Conservation (phyloP, 2,797 vertebrate species). For the Pantherophis vulpinus region DNA sequence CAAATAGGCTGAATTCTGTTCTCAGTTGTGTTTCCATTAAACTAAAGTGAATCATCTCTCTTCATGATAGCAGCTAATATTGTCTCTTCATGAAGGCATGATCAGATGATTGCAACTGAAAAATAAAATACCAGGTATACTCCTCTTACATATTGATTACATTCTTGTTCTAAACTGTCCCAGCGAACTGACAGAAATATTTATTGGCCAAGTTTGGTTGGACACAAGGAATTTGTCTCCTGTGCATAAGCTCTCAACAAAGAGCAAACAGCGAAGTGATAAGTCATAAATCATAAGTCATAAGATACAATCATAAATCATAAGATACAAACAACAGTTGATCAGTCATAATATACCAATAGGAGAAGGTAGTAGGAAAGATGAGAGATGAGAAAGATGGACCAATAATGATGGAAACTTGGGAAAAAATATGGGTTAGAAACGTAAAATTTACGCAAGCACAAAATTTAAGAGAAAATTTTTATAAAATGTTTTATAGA, state of each 20-base stretch:
- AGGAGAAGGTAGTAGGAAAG: background rate
- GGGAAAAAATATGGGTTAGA: no score
- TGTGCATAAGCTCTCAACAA: background rate
- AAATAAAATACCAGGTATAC: background rate
- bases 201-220: background rate
- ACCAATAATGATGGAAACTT: no score
- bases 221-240: background rate
- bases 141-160: background rate
- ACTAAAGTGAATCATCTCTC: background rate
- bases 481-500: no score
- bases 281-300: background rate
- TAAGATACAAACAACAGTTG: background rate
- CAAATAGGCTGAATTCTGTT: constrained; percentile 30
- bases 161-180: background rate
- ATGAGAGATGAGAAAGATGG: background rate
- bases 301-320: background rate
- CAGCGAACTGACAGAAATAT: background rate
- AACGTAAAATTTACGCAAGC: no score
- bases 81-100: constrained; percentile 10
- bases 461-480: no score
- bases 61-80: background rate
- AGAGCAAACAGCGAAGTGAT: background rate
- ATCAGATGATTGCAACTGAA: background rate
- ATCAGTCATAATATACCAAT: background rate
- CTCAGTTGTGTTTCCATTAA: constrained; percentile 15